phyloP scores from a whole-genome alignment of 2,113 vertebrate genomes.

The Ia io region DNA sequence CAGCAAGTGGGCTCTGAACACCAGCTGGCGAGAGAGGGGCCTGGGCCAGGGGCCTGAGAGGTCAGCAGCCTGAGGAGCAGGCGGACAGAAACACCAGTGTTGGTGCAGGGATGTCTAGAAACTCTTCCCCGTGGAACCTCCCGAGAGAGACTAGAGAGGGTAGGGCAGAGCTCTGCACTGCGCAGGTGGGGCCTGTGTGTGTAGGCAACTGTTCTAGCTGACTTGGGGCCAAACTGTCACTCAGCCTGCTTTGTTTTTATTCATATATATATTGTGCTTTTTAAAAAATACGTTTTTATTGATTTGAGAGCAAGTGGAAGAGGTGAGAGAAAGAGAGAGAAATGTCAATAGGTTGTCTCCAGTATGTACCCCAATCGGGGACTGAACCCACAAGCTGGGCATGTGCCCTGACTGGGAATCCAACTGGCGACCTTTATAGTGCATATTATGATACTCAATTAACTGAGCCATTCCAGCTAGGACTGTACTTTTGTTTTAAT shows the following conservation, averaged over 20 bases:
- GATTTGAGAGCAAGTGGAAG: background rate
- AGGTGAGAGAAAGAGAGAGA: background rate
- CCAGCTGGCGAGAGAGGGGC: too few species aligned
- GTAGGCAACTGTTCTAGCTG: background rate
- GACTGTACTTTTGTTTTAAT: background rate
- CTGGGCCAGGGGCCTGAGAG: too few species aligned
- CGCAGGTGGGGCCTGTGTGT: rapidly evolving
- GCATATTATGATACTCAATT: background rate
- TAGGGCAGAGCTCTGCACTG: background rate
- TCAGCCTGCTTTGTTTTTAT: background rate
- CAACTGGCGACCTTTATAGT: background rate
- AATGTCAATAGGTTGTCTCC: background rate
- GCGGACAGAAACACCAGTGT: background rate
- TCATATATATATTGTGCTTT: background rate
- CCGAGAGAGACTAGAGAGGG: too few species aligned
- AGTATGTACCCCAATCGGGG: background rate
- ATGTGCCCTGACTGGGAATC: background rate
- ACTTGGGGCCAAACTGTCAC: background rate
- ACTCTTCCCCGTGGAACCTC: rapidly evolving
- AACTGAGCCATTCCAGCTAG: background rate
- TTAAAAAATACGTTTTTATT: background rate
- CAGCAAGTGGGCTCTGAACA: background rate
- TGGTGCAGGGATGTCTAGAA: rapidly evolving
- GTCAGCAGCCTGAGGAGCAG: background rate
- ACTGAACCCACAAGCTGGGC: background rate